These are phyloP conservation scores for Drosophila differens DNA, from an alignment of 2,888 invertebrate genomes.

Conservation along the genomic window DNA sequence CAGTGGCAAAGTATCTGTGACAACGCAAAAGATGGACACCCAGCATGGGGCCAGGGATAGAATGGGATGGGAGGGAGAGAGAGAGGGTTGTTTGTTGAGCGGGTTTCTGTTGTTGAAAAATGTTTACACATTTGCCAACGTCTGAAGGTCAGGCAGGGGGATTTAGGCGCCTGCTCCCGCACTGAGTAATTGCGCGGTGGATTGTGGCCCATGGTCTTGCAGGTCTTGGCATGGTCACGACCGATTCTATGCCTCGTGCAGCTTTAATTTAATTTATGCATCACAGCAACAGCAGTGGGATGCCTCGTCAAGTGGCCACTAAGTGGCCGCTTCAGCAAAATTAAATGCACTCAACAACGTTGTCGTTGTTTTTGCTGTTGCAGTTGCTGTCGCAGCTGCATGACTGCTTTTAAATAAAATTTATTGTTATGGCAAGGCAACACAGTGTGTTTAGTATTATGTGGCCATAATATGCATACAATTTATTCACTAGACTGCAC, in stretches of 20 bases:
- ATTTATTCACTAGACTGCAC: conserved; percentile 55
- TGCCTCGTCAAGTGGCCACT: conserved; percentile 54
- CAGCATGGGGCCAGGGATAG: not conserved
- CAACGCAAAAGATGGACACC: conserved; percentile 47
- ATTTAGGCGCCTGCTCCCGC: conserved; percentile 63
- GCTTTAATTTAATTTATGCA: conserved; percentile 78
- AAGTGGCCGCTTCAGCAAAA: conserved; percentile 77
- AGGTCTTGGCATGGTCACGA: conserved; percentile 36
- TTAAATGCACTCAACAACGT: conserved; percentile 67
- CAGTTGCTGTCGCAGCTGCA: conserved; percentile 30
- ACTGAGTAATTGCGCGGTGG: conserved; percentile 72
- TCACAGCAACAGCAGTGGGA: conserved; percentile 26
- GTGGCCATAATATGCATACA: conserved; percentile 63
- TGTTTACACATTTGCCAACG: conserved; percentile 79
- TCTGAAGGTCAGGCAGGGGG: conserved; percentile 69
- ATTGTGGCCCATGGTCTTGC: conserved; percentile 15
- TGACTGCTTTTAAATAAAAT: conserved; percentile 56
- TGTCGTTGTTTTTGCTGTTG: conserved; percentile 45
- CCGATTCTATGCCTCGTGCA: conserved; percentile 43
- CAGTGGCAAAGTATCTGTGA: conserved; percentile 78
- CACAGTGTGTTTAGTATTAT: conserved; percentile 75
- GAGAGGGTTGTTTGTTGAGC: conserved; percentile 8
- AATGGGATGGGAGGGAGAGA: not conserved
- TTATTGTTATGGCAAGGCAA: conserved; percentile 74
- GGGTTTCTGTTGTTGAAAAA: conserved; percentile 59